These are phyloP conservation scores for Nesoenas mayeri DNA, from an alignment of 2,113 vertebrate genomes.

Conservation along the genomic window DNA sequence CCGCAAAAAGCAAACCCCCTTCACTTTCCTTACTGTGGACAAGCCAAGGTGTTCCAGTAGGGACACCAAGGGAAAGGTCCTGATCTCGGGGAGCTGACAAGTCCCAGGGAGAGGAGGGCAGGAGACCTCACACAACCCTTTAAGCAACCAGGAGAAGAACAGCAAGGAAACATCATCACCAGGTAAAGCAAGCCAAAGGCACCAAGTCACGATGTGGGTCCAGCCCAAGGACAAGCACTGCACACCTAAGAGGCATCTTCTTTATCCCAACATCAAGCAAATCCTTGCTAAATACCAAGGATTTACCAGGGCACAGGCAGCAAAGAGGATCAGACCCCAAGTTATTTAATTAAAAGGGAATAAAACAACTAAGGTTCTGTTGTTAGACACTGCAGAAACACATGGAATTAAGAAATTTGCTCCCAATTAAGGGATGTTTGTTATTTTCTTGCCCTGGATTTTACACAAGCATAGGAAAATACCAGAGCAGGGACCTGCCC, in stretches of 20 bases:
- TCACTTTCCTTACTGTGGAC: fast-evolving
- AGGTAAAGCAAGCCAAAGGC: background rate
- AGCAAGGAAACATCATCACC: background rate
- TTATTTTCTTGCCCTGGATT: background rate
- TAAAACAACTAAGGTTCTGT: background rate
- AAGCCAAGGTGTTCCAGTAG: fast-evolving
- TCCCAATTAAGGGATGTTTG: background rate
- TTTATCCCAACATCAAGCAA: background rate
- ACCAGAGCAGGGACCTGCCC: background rate
- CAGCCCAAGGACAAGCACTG: background rate
- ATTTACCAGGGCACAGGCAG: background rate
- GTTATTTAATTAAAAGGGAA: conserved; percentile 7
- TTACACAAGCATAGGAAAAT: background rate
- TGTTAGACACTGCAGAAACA: background rate
- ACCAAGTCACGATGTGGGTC: fast-evolving
- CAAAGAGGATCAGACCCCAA: conserved; percentile 18
- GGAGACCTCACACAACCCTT: background rate
- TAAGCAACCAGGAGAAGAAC: background rate
- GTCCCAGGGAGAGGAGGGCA: background rate
- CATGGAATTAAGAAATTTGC: background rate
- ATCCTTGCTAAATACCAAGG: background rate
- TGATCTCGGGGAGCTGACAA: background rate
- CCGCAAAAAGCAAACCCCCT: background rate
- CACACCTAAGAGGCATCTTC: no score
- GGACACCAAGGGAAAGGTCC: background rate